Percentiles rank a stretch among this genome's conserved stretches.
These are phyloP conservation scores for Schizopygopsis malacanthus DNA, from an alignment of 2,797 vertebrate species.

Conservation along the genomic window DNA sequence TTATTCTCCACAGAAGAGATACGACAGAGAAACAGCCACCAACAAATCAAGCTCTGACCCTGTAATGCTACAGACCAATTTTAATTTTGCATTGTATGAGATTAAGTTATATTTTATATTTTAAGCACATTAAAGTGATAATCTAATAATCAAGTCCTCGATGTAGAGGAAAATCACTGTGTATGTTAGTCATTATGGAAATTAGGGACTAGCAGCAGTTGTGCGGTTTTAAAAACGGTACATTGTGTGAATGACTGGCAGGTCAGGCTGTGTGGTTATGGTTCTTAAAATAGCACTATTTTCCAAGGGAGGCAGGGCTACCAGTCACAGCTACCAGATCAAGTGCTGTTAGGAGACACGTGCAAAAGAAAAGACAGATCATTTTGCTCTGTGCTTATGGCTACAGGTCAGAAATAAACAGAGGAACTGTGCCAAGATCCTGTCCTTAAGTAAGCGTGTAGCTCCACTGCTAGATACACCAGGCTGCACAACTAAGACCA, in stretches of 20 bases:
- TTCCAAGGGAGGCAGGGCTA: slow-evolving; percentile 10
- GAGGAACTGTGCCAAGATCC: slow-evolving; percentile 54
- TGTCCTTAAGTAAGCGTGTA: not conserved
- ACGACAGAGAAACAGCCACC: slow-evolving; percentile 2
- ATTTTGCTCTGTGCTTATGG: slow-evolving; percentile 63
- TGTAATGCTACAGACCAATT: not conserved
- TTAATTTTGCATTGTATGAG: not conserved
- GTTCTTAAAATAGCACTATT: slow-evolving; percentile 51
- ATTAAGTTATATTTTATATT: not conserved
- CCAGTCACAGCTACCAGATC: slow-evolving; percentile 17
- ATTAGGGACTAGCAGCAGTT: not conserved
- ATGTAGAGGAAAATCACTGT: not conserved
- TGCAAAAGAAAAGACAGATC: slow-evolving; percentile 48
- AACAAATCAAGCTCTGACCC: not conserved
- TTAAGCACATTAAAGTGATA: not conserved
- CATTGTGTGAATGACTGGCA: slow-evolving; percentile 62
- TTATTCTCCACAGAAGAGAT: slow-evolving; percentile 16
- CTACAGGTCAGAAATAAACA: slow-evolving; percentile 60
- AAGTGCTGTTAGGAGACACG: slow-evolving; percentile 9
- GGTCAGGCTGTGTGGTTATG: slow-evolving; percentile 51
- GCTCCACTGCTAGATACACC: not conserved
- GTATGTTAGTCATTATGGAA: not conserved
- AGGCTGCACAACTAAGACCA: not conserved
- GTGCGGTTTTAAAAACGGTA: slow-evolving; percentile 33
- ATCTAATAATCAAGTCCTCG: not conserved